Base-by-base conservation (phyloP, 92 coral and sea anemone species). In the Actinostola sp. region DNA sequence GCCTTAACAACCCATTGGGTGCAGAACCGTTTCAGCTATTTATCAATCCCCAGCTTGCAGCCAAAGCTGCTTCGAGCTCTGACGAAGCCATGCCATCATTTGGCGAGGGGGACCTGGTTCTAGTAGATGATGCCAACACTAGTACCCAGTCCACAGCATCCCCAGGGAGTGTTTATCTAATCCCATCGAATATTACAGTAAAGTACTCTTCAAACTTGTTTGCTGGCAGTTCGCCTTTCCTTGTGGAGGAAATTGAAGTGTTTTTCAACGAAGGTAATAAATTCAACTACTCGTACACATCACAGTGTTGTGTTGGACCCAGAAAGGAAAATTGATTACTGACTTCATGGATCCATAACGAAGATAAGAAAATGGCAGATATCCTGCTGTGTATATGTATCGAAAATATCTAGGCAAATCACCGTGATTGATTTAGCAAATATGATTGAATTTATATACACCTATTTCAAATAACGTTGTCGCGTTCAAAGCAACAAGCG, bases 201-300 rank as follows among this genome's bases (percentile, higher is more conserved):
- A 71, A 52, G 14, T 33, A 28, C 2, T 34, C 78, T 8, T 19
- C 35, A 20, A 69, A 56, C 44, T 46, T 76, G 16, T 45, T 85
- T 15, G 81, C 86, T 7, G 86, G 86, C 39, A 80, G 79, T 38
- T 27, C 30, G 16, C 33, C 63, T 54, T 85, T 85, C 33, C 57
- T 73, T 25, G 62, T 64, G 0, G 90, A 85, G 27, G 90, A 85
- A 35, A 46, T 85, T 13, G 90, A 85, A 49, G 86, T 85, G 61
- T 85, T 85, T 43, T 55, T 54, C 28, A 64, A 35, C 39, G 79
- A 75, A 80, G 90, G 90, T 85, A 46, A 46, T n/a, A n/a, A n/a
- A n/a, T n/a, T n/a, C n/a, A n/a, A n/a, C n/a, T n/a, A n/a, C n/a
- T n/a, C n/a, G n/a, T n/a, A n/a, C n/a, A n/a, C n/a, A n/a, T n/a